Percentiles rank a stretch among this genome's conserved stretches.
These are phyloP conservation scores for Thalassoma bifasciatum DNA, from an alignment of 2,113 vertebrate genomes.

Conservation along the genomic window DNA sequence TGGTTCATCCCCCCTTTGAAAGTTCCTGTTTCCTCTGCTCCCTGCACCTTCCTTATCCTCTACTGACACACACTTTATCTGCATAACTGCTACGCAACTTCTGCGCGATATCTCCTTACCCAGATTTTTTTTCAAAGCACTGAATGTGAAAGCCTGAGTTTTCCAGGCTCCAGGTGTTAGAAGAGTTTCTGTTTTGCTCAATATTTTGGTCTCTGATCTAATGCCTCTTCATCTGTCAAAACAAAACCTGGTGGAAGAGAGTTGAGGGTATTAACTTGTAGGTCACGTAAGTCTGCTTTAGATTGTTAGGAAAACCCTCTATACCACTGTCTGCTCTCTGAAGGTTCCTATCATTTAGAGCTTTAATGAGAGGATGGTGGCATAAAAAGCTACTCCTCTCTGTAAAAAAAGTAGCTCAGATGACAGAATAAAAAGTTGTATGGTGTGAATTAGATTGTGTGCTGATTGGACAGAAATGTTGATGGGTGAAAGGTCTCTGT, in stretches of 20 bases:
- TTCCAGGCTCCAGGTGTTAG: constrained; percentile 20
- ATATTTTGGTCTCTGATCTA: constrained; percentile 44
- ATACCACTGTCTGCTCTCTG: constrained; percentile 53
- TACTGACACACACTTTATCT: constrained; percentile 24
- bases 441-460: constrained; percentile 15
- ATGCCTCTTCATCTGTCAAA: constrained; percentile 30
- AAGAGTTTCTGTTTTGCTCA: constrained; percentile 44
- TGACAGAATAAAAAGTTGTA: constrained; percentile 3
- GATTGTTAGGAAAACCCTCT: constrained; percentile 55
- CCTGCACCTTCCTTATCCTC: neutral
- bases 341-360: constrained; percentile 65
- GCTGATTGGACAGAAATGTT: constrained; percentile 13
- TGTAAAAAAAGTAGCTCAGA: constrained; percentile 24
- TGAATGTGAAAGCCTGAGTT: constrained; percentile 50
- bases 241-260: constrained; percentile 70
- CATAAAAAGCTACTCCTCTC: neutral
- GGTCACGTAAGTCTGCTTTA: constrained; percentile 48
- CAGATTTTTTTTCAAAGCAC: constrained; percentile 59
- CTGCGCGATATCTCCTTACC: constrained; percentile 64
- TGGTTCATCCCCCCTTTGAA: constrained; percentile 4
- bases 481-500: constrained; percentile 64
- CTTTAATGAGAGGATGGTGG: constrained; percentile 56
- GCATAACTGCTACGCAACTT: constrained; percentile 14
- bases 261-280: constrained; percentile 69
- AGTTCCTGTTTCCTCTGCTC: neutral